Evolutionary conservation across 1,140 invertebrate species (phyloP).

Genomic region (Brachionus rotundiformis): DNA sequence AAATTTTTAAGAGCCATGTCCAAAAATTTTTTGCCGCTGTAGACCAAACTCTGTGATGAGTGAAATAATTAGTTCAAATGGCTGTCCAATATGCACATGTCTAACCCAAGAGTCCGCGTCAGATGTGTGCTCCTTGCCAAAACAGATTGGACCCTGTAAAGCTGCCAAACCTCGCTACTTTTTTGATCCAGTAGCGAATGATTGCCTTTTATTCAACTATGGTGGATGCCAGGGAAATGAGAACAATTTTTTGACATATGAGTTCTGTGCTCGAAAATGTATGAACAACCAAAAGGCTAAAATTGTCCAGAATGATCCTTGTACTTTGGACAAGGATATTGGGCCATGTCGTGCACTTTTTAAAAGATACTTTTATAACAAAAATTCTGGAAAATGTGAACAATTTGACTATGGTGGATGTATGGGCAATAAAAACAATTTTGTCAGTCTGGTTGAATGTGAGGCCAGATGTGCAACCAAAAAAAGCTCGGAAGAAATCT

Average conservation of each 20-base stretch:
- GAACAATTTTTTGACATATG: slow-evolving; percentile 55
- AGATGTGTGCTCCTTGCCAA: slow-evolving; percentile 49
- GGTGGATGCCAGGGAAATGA: slow-evolving; percentile 62
- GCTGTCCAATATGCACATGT: slow-evolving; percentile 20
- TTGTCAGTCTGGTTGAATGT: slow-evolving; percentile 78
- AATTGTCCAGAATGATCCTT: slow-evolving; percentile 67
- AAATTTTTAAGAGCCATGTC: slow-evolving; percentile 2
- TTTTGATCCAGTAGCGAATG: slow-evolving; percentile 10
- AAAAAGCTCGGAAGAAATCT: slow-evolving; percentile 69
- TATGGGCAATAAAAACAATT: slow-evolving; percentile 83
- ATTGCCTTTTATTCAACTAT: slow-evolving; percentile 63
- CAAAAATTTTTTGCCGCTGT: not conserved
- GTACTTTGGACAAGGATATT: slow-evolving; percentile 69
- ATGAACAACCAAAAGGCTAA: slow-evolving; percentile 73
- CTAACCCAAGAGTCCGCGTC: not conserved
- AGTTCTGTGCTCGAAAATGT: slow-evolving; percentile 67
- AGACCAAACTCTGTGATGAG: not conserved
- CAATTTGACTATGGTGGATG: slow-evolving; percentile 86
- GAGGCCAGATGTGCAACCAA: slow-evolving; percentile 59
- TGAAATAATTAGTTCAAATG: slow-evolving; percentile 9
- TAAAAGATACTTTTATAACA: slow-evolving; percentile 57
- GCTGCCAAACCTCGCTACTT: slow-evolving; percentile 50
- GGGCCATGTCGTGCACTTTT: slow-evolving; percentile 78
- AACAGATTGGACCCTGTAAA: slow-evolving; percentile 52
- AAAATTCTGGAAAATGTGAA: slow-evolving; percentile 67